Conservation (phyloP, 2,113 vertebrate species). For the Melanocharis versteri region DNA sequence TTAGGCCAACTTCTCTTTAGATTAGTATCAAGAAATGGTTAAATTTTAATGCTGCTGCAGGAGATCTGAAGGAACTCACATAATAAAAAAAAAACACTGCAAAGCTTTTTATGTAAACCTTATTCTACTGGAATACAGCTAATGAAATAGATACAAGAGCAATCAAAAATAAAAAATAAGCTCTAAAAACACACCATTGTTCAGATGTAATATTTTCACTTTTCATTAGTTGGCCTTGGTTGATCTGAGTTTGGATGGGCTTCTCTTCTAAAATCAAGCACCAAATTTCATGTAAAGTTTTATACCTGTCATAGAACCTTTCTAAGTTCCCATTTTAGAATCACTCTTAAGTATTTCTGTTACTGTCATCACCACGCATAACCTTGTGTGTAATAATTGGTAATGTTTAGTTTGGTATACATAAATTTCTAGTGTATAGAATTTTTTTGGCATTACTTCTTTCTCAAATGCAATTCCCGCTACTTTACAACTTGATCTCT, state of each 20-base stretch:
- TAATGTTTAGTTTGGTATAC: background rate
- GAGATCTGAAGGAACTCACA: background rate
- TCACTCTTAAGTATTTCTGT: background rate
- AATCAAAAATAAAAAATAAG: background rate
- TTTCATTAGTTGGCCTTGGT: background rate
- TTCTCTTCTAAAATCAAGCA: background rate
- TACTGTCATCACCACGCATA: background rate
- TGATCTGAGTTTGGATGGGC: background rate
- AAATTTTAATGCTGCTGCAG: background rate
- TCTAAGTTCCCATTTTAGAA: background rate
- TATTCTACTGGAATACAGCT: background rate
- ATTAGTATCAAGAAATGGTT: background rate
- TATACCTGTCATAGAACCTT: background rate
- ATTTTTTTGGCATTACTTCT: background rate
- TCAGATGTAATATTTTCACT: background rate
- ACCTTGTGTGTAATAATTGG: background rate
- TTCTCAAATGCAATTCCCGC: background rate
- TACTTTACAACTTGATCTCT: background rate
- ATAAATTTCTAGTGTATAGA: background rate
- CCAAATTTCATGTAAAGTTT: background rate
- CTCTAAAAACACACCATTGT: too few relatives aligned
- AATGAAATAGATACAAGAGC: background rate
- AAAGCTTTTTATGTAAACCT: background rate
- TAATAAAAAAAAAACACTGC: background rate
- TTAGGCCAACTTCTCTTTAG: background rate